phyloP scores from a whole-genome alignment of 2,888 invertebrate genomes.

The Epirrhoe tristata region DNA sequence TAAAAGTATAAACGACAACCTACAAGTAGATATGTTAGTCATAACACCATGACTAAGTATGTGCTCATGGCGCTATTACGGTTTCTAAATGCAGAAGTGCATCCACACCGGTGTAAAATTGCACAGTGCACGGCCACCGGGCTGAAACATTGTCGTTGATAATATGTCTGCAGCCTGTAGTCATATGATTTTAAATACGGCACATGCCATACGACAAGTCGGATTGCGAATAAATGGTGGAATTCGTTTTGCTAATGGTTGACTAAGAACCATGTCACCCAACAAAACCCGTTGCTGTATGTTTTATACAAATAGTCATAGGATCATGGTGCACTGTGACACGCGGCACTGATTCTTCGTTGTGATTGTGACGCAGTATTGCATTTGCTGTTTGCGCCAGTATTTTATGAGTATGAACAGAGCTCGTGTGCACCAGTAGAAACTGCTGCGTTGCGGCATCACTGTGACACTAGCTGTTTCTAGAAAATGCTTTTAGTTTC shows the following conservation, averaged over 20 bases:
- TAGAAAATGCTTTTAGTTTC: too few species aligned
- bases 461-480: too few species aligned
- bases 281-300: too few species aligned
- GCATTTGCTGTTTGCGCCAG: too few species aligned
- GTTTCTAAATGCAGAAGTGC: conserved; percentile 32
- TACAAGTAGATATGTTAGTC: not conserved
- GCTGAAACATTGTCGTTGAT: conserved; percentile 63
- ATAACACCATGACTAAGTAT: not conserved
- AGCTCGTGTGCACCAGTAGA: too few species aligned
- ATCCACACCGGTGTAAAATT: conserved; percentile 57
- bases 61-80: conserved; percentile 17
- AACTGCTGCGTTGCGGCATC: too few species aligned
- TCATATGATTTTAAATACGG: conserved; percentile 36
- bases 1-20: not conserved
- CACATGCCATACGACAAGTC: conserved; percentile 54
- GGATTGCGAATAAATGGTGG: conserved; percentile 6
- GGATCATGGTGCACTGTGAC: too few species aligned
- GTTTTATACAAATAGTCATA: too few species aligned
- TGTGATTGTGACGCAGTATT: too few species aligned
- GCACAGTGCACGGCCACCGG: conserved; percentile 67
- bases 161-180: conserved; percentile 36
- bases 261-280: too few species aligned
- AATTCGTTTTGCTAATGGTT: not conserved
- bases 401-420: too few species aligned
- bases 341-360: too few species aligned